A percentile compares a stretch with the other conserved stretches of the same genome.
Evolutionary conservation across 37 sponge, comb jelly and placozoan species (phyloP).

Genomic region (Dysidea cf. avara): DNA sequence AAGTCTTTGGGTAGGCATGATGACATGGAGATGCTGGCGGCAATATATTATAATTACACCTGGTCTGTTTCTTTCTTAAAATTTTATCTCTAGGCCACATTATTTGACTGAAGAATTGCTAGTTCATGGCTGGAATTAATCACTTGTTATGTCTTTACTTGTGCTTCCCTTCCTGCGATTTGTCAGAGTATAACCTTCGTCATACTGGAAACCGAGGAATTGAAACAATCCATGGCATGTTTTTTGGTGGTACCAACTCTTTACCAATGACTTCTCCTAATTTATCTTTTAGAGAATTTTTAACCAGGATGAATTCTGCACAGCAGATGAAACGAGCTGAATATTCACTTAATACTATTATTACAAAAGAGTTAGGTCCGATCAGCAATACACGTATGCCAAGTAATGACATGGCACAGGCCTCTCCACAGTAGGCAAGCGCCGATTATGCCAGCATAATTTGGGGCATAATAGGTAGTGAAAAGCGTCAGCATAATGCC

Average conservation of each 20-base stretch:
- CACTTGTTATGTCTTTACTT: slow-evolving; percentile 3
- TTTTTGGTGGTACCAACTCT: slow-evolving; percentile 21
- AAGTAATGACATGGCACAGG: no score
- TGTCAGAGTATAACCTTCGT: neutral
- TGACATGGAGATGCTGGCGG: slow-evolving; percentile 31
- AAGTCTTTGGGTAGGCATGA: slow-evolving; percentile 17
- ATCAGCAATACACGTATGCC: no score
- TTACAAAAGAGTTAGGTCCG: no score
- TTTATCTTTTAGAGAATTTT: slow-evolving; percentile 10
- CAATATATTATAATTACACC: neutral
- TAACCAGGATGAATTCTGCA: slow-evolving; percentile 6
- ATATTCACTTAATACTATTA: slow-evolving; percentile 13
- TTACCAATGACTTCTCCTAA: slow-evolving; percentile 31
- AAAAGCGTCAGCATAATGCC: no score
- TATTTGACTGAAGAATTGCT: neutral
- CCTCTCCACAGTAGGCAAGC: no score
- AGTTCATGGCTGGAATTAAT: slow-evolving; percentile 24
- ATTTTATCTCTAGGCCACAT: slow-evolving; percentile 18
- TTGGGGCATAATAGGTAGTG: no score
- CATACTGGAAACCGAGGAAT: slow-evolving; percentile 21
- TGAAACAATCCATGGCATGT: slow-evolving; percentile 30
- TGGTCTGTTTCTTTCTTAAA: neutral
- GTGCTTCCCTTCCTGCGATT: neutral
- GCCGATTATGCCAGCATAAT: no score
- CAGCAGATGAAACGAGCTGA: slow-evolving; percentile 12